Evolutionary conservation across 2,888 invertebrate species (phyloP).

Genomic region (Nymphalis c-album): DNA sequence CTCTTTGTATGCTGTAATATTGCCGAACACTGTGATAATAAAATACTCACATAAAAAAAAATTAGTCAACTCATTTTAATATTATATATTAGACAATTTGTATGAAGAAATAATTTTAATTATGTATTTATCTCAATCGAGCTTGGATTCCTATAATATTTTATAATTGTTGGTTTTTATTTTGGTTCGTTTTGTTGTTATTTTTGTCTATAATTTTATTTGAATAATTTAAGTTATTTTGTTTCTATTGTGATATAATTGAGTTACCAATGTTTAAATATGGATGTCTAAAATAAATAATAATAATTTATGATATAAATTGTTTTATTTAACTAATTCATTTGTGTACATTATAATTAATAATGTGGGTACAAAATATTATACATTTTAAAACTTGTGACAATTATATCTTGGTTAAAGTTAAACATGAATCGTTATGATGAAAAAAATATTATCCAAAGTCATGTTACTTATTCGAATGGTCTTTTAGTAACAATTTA

Average conservation of each 20-base stretch:
- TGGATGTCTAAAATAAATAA: constrained; percentile 46
- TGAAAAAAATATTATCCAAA: no score
- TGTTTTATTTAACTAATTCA: constrained; percentile 33
- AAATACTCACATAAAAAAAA: constrained; percentile 54
- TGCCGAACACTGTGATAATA: constrained; percentile 48
- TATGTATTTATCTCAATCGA: constrained; percentile 52
- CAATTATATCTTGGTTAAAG: no score
- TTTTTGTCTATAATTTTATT: constrained; percentile 42
- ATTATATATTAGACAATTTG: constrained; percentile 50
- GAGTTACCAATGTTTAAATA: constrained; percentile 54
- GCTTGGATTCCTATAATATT: constrained; percentile 52
- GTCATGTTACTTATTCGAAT: no score
- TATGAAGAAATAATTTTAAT: constrained; percentile 43
- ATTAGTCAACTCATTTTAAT: constrained; percentile 55
- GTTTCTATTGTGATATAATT: constrained; percentile 48
- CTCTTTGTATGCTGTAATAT: constrained; percentile 39
- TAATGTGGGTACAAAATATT: no score
- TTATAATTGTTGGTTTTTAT: constrained; percentile 28
- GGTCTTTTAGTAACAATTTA: no score
- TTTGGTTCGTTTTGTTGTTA: constrained; percentile 34
- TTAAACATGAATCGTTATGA: no score
- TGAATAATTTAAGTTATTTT: constrained; percentile 40
- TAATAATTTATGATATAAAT: constrained; percentile 33
- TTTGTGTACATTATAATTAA: no score
- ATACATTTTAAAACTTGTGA: no score